These are phyloP conservation scores for Harlomillsia oculata DNA, from an alignment of 1,140 invertebrate species.

Conservation along the genomic window DNA sequence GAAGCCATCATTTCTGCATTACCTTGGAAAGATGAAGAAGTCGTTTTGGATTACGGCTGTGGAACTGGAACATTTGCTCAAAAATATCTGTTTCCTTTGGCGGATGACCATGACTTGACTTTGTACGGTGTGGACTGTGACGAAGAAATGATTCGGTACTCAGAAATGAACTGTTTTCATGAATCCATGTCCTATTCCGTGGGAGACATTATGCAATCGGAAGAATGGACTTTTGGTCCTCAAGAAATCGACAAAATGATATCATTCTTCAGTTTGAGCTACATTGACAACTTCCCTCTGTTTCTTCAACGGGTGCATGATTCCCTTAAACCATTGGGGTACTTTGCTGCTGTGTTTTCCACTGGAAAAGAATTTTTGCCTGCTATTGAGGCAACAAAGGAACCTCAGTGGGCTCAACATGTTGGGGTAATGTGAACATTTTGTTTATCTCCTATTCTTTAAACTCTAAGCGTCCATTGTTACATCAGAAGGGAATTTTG, in stretches of 20 bases:
- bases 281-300: too few relatives aligned
- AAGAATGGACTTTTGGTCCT: not conserved
- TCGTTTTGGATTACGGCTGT: conserved; percentile 22
- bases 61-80: conserved; percentile 6
- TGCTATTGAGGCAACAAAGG: too few relatives aligned
- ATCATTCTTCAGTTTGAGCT: not conserved
- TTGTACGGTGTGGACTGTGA: conserved; percentile 12
- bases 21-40: conserved; percentile 7
- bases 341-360: too few relatives aligned
- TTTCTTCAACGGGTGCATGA: too few relatives aligned
- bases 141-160: conserved; percentile 2
- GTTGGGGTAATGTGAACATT: too few relatives aligned
- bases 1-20: not conserved
- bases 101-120: conserved; percentile 1
- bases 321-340: too few relatives aligned
- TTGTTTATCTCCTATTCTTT: too few relatives aligned
- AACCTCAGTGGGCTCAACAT: too few relatives aligned
- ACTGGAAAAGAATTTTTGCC: too few relatives aligned
- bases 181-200: not conserved
- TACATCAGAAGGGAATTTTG: too few relatives aligned
- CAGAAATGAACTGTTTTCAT: conserved; percentile 4
- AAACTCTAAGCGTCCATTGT: too few relatives aligned
- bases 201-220: not conserved
- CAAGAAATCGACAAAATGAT: not conserved
- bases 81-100: conserved; percentile 16